A percentile compares a stretch with the other conserved stretches of the same genome.
Conservation (phyloP, 2,888 invertebrate genomes). For the Caenorhabditis wallacei region DNA sequence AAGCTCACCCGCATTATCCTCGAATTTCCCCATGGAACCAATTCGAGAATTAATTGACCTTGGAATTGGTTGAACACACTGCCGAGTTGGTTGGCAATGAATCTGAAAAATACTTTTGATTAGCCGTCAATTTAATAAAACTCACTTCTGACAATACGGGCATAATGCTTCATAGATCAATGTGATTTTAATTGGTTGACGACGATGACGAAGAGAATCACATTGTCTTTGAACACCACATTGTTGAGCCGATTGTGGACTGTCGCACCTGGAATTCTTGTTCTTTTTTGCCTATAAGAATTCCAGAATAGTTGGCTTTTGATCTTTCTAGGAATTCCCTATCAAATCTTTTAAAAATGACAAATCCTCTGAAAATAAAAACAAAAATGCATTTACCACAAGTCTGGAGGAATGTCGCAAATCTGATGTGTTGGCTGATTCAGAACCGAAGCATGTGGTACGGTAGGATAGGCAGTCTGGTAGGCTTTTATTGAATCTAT, state of each 20-base stretch:
- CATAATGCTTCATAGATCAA: constrained; percentile 82
- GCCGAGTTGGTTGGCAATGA: constrained; percentile 82
- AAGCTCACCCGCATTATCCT: constrained; percentile 77
- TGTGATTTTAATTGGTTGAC: constrained; percentile 79
- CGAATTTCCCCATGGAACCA: constrained; percentile 82
- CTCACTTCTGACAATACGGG: constrained; percentile 81
- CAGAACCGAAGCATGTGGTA: constrained; percentile 55
- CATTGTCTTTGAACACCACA: constrained; percentile 79
- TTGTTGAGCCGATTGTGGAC: constrained; percentile 77
- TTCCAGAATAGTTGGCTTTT: no score
- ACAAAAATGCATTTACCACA: constrained; percentile 64
- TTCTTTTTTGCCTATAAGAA: no score
- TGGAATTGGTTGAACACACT: constrained; percentile 78
- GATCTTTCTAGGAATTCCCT: no score
- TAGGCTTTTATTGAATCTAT: constrained; percentile 70
- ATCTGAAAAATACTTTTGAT: constrained; percentile 61
- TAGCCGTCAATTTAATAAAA: not conserved
- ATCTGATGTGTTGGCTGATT: constrained; percentile 60
- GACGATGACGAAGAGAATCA: constrained; percentile 75
- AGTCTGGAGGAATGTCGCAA: constrained; percentile 76
- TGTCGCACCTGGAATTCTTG: constrained; percentile 75
- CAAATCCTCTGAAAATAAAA: no score
- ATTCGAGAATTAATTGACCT: constrained; percentile 78
- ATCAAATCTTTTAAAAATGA: no score
- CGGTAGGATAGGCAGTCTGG: constrained; percentile 66